A percentile compares a stretch with the other conserved stretches of the same genome.
Evolutionary conservation across 35 echinoderm and acorn worm genomes (phyloP).

Genomic region (Nesometra sesokonis): DNA sequence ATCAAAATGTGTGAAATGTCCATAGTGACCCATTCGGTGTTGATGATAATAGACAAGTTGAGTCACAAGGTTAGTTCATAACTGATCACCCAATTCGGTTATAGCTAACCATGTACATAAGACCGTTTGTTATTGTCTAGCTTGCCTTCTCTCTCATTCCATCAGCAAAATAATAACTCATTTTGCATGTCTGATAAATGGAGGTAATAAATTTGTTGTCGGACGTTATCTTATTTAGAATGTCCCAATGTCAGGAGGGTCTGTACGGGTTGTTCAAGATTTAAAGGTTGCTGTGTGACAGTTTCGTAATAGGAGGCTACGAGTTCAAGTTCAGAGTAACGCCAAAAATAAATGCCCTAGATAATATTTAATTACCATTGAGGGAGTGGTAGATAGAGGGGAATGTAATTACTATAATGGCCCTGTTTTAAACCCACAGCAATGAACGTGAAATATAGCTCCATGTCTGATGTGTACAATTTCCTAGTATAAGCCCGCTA

Average conservation of each 20-base stretch:
- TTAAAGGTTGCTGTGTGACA: no score
- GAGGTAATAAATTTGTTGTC: background rate
- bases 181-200: background rate
- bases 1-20: background rate
- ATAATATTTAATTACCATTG: no score
- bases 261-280: background rate
- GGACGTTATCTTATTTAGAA: background rate
- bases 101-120: background rate
- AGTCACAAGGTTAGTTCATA: background rate
- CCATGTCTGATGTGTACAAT: no score
- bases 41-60: background rate
- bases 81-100: background rate
- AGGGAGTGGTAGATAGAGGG: no score
- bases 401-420: no score
- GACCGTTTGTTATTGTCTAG: background rate
- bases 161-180: background rate
- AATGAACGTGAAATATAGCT: no score
- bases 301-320: no score
- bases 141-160: background rate
- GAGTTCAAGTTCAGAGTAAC: no score
- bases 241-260: background rate
- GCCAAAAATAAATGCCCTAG: no score
- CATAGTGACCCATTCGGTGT: background rate
- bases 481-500: no score
- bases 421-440: no score